Conservation (phyloP, 2,797 vertebrate species). For the Fistularia tabacaria region DNA sequence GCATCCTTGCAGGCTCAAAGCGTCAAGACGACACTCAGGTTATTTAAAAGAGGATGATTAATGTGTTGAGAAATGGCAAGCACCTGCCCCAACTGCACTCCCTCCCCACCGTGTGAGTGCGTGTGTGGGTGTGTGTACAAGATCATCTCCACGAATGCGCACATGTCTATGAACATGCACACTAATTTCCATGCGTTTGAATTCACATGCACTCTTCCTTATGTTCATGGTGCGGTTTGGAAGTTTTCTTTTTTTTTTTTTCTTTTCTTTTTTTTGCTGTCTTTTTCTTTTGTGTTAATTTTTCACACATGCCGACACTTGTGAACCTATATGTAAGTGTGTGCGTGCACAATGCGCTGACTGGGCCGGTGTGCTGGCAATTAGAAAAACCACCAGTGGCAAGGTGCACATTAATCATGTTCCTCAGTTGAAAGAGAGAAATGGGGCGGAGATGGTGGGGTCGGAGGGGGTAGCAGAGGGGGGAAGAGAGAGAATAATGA, state of each 20-base stretch:
- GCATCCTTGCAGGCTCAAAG: constrained; percentile 65
- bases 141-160: constrained; percentile 35
- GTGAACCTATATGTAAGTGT: constrained; percentile 31
- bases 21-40: constrained; percentile 75
- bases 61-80: constrained; percentile 72
- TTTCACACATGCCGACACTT: not conserved
- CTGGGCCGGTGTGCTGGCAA: constrained; percentile 75
- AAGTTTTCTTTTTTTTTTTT: constrained; percentile 24
- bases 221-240: constrained; percentile 17
- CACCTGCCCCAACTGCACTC: constrained; percentile 69
- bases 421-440: constrained; percentile 74
- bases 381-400: constrained; percentile 77
- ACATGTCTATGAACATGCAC: not conserved
- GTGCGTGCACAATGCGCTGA: constrained; percentile 61
- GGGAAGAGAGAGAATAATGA: constrained; percentile 64
- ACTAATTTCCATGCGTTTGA: constrained; percentile 16
- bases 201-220: constrained; percentile 7
- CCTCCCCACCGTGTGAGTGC: constrained; percentile 29
- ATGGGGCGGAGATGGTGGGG: constrained; percentile 60
- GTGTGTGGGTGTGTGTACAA: constrained; percentile 20
- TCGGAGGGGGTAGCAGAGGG: constrained; percentile 21
- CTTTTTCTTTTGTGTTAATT: not conserved
- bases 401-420: constrained; percentile 75
- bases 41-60: constrained; percentile 82
- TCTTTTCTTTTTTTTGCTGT: constrained; percentile 22